These are phyloP conservation scores for Euschistus heros DNA, from an alignment of 1,140 invertebrate genomes.

Conservation along the genomic window DNA sequence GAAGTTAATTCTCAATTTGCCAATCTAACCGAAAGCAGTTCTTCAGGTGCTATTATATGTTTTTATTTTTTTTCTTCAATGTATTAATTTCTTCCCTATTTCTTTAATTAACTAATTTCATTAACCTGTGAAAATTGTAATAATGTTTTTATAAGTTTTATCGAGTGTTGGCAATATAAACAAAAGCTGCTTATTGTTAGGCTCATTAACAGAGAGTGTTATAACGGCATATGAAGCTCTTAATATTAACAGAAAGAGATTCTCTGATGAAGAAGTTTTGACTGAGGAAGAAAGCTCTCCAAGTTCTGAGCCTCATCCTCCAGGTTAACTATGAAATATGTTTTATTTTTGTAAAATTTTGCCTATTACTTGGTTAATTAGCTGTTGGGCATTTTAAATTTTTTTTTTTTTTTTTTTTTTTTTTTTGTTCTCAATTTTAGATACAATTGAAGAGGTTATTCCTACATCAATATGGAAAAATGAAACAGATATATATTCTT, in stretches of 20 bases:
- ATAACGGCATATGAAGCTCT: conserved; percentile 47
- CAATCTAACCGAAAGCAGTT: conserved; percentile 49
- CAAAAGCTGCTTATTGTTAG: conserved; percentile 30
- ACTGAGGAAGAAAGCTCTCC: conserved; percentile 16
- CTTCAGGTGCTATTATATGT: conserved; percentile 38
- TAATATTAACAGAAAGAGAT: conserved; percentile 15
- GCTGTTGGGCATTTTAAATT: not conserved
- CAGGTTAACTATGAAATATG: conserved; percentile 19
- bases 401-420: no score
- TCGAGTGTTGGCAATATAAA: not conserved
- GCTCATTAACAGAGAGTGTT: conserved; percentile 49
- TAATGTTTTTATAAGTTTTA: conserved; percentile 26
- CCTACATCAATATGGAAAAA: conserved; percentile 7
- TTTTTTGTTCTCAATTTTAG: conserved; percentile 31
- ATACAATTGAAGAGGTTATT: conserved; percentile 32
- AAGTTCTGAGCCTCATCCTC: not conserved
- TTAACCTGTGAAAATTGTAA: no score
- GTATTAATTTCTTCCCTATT: no score
- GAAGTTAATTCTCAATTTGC: conserved; percentile 33
- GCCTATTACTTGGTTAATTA: conserved; percentile 1
- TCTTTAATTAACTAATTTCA: not conserved
- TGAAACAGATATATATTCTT: conserved; percentile 41
- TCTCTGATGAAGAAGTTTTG: conserved; percentile 23
- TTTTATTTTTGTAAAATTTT: not conserved
- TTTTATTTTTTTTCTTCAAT: not conserved